These are phyloP conservation scores for Uromys caudimaculatus DNA, from an alignment of 2,797 vertebrate genomes.

Conservation along the genomic window DNA sequence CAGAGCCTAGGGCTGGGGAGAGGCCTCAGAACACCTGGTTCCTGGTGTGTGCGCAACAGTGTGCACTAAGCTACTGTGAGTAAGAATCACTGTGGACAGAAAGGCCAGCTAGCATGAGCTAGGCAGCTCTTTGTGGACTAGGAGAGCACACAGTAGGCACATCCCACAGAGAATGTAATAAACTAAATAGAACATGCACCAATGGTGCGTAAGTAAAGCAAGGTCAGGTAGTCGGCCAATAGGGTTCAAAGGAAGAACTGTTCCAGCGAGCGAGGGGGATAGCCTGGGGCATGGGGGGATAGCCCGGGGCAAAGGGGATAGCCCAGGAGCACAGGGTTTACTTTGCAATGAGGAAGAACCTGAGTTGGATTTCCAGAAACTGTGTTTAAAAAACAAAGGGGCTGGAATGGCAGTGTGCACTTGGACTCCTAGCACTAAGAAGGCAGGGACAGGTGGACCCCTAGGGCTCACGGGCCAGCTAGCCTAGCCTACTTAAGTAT, in stretches of 20 bases:
- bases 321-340: not conserved
- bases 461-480: not conserved
- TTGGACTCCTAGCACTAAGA: not conserved
- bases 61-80: fast-evolving
- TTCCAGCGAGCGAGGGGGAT: not conserved
- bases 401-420: not conserved
- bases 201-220: not conserved
- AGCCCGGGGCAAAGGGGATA: too few relatives aligned
- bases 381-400: not conserved
- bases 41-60: not conserved
- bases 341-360: not conserved
- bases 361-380: not conserved
- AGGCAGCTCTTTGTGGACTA: not conserved
- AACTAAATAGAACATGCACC: not conserved
- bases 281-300: too few relatives aligned
- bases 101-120: not conserved
- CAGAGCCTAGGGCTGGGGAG: not conserved
- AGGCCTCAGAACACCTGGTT: not conserved
- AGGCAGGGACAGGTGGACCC: not conserved
- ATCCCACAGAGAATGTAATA: not conserved
- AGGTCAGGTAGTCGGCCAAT: not conserved
- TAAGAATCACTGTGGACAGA: not conserved
- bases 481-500: not conserved
- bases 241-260: not conserved
- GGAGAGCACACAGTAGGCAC: not conserved